phyloP scores from a whole-genome alignment of 2,888 invertebrate species.

The Noctua janthe region DNA sequence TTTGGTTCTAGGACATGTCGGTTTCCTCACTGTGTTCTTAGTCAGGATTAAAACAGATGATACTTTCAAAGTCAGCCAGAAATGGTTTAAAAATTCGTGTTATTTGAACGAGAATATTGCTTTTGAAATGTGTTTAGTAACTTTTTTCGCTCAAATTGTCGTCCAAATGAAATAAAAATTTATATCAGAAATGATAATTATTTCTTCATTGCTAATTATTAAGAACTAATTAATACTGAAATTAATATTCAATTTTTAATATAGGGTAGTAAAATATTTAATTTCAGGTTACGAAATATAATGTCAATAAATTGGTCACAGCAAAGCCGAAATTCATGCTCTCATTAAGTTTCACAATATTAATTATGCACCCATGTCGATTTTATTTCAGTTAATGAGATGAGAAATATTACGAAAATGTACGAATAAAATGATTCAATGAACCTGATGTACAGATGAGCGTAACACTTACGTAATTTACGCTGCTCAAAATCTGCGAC shows the following conservation, averaged over 20 bases:
- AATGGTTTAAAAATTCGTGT: neutral
- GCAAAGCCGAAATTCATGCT: conserved; percentile 9
- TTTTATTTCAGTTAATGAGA: neutral
- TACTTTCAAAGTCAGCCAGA: neutral
- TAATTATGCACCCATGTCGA: neutral
- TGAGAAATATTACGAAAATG: neutral
- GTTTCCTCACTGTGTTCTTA: neutral
- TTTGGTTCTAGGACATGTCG: too few species aligned
- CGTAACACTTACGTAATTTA: neutral
- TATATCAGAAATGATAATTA: neutral
- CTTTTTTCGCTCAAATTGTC: too few species aligned
- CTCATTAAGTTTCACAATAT: conserved; percentile 22
- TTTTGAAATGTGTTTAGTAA: neutral
- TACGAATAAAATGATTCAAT: conserved; percentile 3
- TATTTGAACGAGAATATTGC: neutral
- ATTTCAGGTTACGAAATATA: neutral
- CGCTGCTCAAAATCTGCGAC: neutral
- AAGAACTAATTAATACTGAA: neutral
- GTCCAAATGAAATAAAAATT: neutral
- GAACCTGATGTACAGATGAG: neutral
- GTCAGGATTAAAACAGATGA: too few species aligned
- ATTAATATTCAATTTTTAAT: conserved; percentile 10
- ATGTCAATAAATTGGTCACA: conserved; percentile 2
- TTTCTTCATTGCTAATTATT: conserved; percentile 4
- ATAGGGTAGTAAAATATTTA: conserved; percentile 3